phyloP scores from a whole-genome alignment of 2,113 vertebrate species.

The Podocnemis expansa region DNA sequence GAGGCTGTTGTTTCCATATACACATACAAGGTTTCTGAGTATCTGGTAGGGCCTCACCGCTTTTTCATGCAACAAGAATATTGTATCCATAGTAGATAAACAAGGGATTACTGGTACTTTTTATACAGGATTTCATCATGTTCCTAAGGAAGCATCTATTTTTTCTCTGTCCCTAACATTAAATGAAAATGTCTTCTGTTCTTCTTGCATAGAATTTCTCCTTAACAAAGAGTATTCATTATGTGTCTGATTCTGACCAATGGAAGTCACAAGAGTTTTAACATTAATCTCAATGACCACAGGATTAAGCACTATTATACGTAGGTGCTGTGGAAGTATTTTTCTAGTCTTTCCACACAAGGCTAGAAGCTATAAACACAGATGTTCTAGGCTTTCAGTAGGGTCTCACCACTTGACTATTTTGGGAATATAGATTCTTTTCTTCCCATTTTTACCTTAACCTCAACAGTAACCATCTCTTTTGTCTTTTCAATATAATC shows the following conservation, averaged over 20 bases:
- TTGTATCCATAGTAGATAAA: background rate
- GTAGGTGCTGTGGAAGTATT: background rate
- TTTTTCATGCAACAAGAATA: background rate
- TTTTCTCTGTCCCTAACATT: background rate
- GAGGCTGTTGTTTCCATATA: background rate
- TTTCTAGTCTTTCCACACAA: background rate
- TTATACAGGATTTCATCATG: background rate
- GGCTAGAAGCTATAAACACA: background rate
- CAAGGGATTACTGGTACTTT: background rate
- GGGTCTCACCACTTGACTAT: background rate
- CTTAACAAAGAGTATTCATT: accelerated
- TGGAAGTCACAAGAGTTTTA: background rate
- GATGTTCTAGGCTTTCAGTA: background rate
- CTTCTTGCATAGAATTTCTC: background rate
- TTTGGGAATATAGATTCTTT: background rate
- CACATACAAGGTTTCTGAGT: background rate
- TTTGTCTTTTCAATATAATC: background rate
- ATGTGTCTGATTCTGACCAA: background rate
- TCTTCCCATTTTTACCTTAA: background rate
- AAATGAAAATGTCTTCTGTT: background rate
- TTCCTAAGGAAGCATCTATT: background rate
- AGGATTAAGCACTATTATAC: background rate
- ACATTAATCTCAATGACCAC: background rate
- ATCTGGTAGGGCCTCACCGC: background rate
- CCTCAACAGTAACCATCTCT: background rate